phyloP scores from a whole-genome alignment of 2,113 vertebrate species.

The Crotalus horridus region DNA sequence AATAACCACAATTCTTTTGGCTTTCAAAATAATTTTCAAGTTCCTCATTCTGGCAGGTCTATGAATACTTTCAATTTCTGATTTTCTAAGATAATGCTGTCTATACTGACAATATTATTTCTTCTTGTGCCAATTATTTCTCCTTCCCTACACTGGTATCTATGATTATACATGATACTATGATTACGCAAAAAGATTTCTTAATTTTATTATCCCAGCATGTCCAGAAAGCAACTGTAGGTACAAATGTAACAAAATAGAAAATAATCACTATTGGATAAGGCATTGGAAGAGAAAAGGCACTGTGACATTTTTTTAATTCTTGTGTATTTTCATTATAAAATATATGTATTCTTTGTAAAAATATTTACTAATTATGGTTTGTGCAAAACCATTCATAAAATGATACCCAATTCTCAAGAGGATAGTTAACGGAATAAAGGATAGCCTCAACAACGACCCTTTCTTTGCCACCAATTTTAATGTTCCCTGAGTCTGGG shows the following conservation, averaged over 20 bases:
- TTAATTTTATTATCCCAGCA: neutral
- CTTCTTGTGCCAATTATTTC: neutral
- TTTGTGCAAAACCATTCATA: neutral
- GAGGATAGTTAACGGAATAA: neutral
- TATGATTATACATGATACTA: neutral
- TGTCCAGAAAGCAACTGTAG: neutral
- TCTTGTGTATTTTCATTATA: neutral
- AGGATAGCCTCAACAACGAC: neutral
- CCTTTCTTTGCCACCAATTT: neutral
- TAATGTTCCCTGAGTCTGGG: neutral
- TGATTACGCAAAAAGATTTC: neutral
- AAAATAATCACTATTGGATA: neutral
- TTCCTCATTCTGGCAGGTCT: neutral
- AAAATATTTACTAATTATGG: neutral
- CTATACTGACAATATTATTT: neutral
- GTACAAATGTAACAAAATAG: neutral
- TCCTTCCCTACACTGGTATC: neutral
- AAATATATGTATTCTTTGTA: neutral
- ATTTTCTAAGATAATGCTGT: conserved; percentile 5
- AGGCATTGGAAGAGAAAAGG: neutral
- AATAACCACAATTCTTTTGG: neutral
- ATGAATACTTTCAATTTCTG: neutral
- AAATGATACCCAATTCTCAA: neutral
- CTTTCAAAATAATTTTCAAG: neutral
- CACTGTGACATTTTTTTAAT: neutral